Conservation (phyloP, 1,140 invertebrate species). For the Drosophila neocordata region DNA sequence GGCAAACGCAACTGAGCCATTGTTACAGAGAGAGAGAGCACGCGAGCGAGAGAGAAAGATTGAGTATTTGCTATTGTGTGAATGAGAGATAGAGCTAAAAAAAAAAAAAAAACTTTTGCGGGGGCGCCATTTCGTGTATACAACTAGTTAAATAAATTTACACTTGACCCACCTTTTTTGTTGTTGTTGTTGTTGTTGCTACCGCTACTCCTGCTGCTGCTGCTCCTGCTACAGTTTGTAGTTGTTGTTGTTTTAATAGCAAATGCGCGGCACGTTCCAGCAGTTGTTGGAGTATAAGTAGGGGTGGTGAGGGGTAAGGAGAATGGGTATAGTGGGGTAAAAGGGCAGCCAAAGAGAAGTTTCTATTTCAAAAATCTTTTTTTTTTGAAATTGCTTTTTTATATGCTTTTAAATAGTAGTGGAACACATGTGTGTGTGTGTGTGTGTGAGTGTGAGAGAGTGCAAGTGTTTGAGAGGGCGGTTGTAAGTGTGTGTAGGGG, state of each 20-base stretch:
- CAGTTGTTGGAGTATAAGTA: background rate
- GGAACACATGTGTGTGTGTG: conserved; percentile 33
- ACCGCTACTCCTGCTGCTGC: conserved; percentile 19
- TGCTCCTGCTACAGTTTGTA: conserved; percentile 1
- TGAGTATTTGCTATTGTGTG: conserved; percentile 1
- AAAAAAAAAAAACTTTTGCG: conserved; percentile 65
- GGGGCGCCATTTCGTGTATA: conserved; percentile 59
- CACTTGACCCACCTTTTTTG: conserved; percentile 80
- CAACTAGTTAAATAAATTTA: conserved; percentile 78
- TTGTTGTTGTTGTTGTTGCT: conserved; percentile 28
- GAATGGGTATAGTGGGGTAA: background rate
- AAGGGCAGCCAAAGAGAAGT: conserved; percentile 25
- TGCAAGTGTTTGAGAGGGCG: conserved; percentile 24
- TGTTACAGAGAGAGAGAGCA: conserved; percentile 7
- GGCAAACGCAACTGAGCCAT: background rate
- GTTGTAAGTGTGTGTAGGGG: conserved; percentile 8
- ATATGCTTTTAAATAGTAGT: conserved; percentile 59
- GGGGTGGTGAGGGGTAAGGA: background rate
- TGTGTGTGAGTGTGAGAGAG: conserved; percentile 30
- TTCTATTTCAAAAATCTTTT: conserved; percentile 58
- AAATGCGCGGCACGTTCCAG: conserved; percentile 72
- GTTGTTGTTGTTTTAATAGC: conserved; percentile 32
- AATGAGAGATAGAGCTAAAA: conserved; percentile 57
- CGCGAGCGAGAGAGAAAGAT: background rate
- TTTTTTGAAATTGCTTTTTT: conserved; percentile 64